A percentile compares a stretch with the other conserved stretches of the same genome.
Evolutionary conservation across 2,113 vertebrate species (phyloP).

Genomic region (Dicaeum eximium): DNA sequence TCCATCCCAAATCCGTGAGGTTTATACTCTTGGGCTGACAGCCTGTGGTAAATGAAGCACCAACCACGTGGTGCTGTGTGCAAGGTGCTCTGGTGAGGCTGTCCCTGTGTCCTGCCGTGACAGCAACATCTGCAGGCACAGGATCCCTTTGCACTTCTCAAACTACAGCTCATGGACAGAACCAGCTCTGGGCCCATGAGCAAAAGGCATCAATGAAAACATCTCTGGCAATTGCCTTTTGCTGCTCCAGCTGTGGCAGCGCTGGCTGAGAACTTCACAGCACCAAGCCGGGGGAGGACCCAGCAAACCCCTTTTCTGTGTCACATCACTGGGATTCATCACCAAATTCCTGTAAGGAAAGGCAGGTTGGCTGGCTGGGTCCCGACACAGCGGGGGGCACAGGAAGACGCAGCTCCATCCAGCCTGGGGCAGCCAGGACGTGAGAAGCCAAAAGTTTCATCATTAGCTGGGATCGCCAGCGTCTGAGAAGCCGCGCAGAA

Average conservation of each 20-base stretch:
- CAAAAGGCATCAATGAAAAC: not conserved
- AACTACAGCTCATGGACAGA: not conserved
- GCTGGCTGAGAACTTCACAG: accelerated
- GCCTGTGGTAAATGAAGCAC: not conserved
- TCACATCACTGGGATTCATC: not conserved
- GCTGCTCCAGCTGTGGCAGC: not conserved
- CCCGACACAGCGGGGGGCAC: accelerated
- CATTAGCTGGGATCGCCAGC: not conserved
- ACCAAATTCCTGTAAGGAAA: not conserved
- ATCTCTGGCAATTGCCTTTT: not conserved
- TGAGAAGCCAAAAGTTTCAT: not conserved
- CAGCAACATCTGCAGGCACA: not conserved
- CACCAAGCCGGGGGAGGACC: not conserved
- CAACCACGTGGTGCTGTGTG: not conserved
- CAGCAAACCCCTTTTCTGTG: not conserved
- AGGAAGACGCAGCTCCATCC: not conserved
- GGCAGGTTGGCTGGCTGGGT: not conserved
- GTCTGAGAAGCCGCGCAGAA: not conserved
- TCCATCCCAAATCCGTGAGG: not conserved
- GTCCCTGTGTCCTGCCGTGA: not conserved
- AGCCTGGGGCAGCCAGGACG: not conserved
- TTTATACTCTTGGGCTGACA: not conserved
- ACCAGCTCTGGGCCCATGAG: not conserved
- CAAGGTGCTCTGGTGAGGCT: not conserved
- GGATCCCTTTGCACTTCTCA: not conserved